Base-by-base conservation (phyloP, 64 coral and sea anemone genomes). In the Trachythela sp. region DNA sequence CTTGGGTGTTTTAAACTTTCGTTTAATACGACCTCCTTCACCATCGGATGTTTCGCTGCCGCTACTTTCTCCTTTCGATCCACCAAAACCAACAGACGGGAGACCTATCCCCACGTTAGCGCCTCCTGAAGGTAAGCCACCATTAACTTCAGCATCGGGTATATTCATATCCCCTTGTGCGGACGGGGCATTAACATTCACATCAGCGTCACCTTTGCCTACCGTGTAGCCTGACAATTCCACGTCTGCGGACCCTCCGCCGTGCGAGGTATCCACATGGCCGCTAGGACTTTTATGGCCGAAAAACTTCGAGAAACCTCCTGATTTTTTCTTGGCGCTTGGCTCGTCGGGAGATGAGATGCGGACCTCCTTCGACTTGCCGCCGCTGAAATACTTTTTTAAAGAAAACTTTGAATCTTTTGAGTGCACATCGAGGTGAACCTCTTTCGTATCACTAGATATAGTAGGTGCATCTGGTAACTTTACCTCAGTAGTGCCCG, bases 391-490 rank as follows among this genome's bases (percentile, higher is more conserved):
- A 80, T 80, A 80, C 75, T 80, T 80, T 80, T 80, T 80, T 36
- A 80, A 37, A 80, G 75, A 80, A 80, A 80, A 80, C 75, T 80
- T 80, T 80, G 75, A 80, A 80, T 80, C 75, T 80, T 80, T 80
- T 80, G 75, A 64, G 56, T 64, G 56, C 56, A 64, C 56, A 26
- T 64, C 24, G 24, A 64, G 56, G 56, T 64, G 5, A 64, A 26
- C 56, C 56, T 64, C 75, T 37, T 80, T 80, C 31, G 75, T 37
- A 80, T 39, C 37, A 37, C 75, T 80, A 39, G 68, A 35, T 72
- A 35, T 35, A 72, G 9, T 80, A 35, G 31, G 33, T 80, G 75
- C 37, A 80, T 36, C 75, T 37, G 75, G 75, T 37, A 80, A 80
- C 26, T 80, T 80, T 80, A 80, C 75, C 75, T 80, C 75, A 29